These are phyloP conservation scores for Ondatra zibethicus DNA, from an alignment of 2,113 vertebrate genomes.

Conservation along the genomic window DNA sequence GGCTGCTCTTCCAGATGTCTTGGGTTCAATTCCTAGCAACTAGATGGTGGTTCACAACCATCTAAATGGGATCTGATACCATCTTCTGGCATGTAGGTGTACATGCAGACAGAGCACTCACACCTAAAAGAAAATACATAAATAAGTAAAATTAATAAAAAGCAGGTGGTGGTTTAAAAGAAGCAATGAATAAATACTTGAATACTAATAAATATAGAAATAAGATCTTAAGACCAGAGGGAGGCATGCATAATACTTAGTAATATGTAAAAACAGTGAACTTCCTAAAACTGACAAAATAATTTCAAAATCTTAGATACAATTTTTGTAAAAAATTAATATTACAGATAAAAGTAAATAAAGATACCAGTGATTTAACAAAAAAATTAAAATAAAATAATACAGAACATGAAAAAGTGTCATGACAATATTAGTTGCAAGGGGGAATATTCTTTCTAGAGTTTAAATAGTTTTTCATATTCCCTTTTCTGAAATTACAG, in stretches of 20 bases:
- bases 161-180: not conserved
- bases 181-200: not conserved
- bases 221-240: not conserved
- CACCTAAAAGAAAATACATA: not conserved
- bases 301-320: not conserved
- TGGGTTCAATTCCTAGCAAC: too few relatives aligned
- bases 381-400: not conserved
- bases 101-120: too few relatives aligned
- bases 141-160: too few relatives aligned
- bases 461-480: not conserved
- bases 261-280: not conserved
- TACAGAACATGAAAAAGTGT: not conserved
- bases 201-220: not conserved
- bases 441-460: not conserved
- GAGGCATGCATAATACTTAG: not conserved
- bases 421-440: not conserved
- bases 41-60: too few relatives aligned
- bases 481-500: not conserved
- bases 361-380: not conserved
- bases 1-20: too few relatives aligned
- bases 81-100: too few relatives aligned
- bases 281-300: not conserved
- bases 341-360: not conserved
- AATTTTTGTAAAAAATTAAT: constrained; percentile 5
- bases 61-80: too few relatives aligned